Percentiles rank a stretch among this genome's conserved stretches.
These are phyloP conservation scores for Peromyscus eremicus DNA, from an alignment of 2,797 vertebrate species.

Conservation along the genomic window DNA sequence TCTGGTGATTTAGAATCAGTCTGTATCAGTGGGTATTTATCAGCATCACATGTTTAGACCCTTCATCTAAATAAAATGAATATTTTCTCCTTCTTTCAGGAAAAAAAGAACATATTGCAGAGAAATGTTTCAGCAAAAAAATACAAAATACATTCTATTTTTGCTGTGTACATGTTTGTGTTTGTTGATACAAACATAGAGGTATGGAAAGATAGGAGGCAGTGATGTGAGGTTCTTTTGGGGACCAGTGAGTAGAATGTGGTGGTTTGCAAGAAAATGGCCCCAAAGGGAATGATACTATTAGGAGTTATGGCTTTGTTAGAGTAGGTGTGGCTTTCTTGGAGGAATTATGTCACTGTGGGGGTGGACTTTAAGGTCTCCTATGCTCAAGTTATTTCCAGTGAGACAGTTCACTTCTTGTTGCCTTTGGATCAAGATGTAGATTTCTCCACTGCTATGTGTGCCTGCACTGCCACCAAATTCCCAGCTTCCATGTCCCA, in stretches of 20 bases:
- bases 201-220: not conserved
- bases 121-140: constrained; percentile 1
- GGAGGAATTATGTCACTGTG: not conserved
- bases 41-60: not conserved
- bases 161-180: not conserved
- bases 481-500: not conserved
- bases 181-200: not conserved
- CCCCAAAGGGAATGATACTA: not conserved
- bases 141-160: not conserved
- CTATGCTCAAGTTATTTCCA: not conserved
- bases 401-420: not conserved
- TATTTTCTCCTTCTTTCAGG: not conserved
- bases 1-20: constrained; percentile 33
- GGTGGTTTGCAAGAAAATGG: not conserved
- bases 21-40: not conserved
- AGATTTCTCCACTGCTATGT: not conserved
- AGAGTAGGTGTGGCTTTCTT: not conserved
- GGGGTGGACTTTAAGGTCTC: not conserved
- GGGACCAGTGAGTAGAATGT: not conserved
- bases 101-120: not conserved
- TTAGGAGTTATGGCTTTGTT: not conserved
- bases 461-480: not conserved
- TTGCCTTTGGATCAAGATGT: not conserved
- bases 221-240: not conserved
- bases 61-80: not conserved